Conservation (phyloP, 2,888 invertebrate genomes). For the Arctia plantaginis region DNA sequence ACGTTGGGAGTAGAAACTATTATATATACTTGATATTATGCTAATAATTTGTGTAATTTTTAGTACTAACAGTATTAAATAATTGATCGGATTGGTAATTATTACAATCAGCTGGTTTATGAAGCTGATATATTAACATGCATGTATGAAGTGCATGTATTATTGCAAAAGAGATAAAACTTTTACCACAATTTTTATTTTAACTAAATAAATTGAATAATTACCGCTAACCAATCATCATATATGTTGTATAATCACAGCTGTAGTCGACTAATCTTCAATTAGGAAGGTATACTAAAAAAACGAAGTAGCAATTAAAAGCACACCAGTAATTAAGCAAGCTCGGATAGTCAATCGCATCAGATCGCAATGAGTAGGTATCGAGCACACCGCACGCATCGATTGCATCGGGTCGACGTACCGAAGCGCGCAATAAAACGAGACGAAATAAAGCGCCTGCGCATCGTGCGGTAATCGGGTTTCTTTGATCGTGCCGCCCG, state of each 20-base stretch:
- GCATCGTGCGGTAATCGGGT: slow-evolving; percentile 72
- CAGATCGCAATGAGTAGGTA: slow-evolving; percentile 39
- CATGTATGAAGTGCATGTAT: neutral
- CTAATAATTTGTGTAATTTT: neutral
- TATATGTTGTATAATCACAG: slow-evolving; percentile 1
- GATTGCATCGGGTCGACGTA: slow-evolving; percentile 64
- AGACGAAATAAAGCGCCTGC: slow-evolving; percentile 64
- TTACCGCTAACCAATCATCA: neutral
- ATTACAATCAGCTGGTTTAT: neutral
- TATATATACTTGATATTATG: neutral
- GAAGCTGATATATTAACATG: neutral
- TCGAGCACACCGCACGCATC: slow-evolving; percentile 44
- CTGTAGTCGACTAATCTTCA: slow-evolving; percentile 11
- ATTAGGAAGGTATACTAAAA: slow-evolving; percentile 28
- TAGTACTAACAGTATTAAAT: neutral
- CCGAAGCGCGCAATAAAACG: slow-evolving; percentile 58
- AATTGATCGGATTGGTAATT: neutral
- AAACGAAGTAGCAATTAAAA: slow-evolving; percentile 34
- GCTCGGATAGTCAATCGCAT: slow-evolving; percentile 41
- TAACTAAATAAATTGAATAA: neutral
- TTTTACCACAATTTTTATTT: neutral
- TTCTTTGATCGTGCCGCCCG: slow-evolving; percentile 78
- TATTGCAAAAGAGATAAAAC: neutral
- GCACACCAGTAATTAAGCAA: slow-evolving; percentile 33
- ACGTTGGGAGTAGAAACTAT: neutral